Conservation (phyloP, 92 coral and sea anemone species). For the Zoanthus sansibaricus region DNA sequence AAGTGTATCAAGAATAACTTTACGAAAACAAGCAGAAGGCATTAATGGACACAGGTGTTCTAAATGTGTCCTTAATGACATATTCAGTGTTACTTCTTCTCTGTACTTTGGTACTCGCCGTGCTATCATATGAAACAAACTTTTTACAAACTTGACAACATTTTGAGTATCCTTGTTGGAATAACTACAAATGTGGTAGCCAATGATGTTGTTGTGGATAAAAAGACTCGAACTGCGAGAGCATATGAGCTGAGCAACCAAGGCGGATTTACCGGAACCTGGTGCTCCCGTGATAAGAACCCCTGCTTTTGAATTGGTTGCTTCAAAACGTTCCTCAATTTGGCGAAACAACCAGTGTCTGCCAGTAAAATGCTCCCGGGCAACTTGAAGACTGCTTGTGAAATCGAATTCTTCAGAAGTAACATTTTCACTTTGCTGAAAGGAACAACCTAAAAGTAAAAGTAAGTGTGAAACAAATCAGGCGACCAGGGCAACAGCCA, state of each 20-base stretch:
- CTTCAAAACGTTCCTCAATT: constrained; percentile 43
- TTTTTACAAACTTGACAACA: constrained; percentile 57
- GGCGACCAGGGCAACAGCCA: too few species aligned
- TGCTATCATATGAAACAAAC: constrained; percentile 48
- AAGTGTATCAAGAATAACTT: constrained; percentile 49
- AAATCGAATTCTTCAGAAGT: constrained; percentile 16
- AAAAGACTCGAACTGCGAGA: constrained; percentile 55
- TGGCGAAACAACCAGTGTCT: constrained; percentile 57
- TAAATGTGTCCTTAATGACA: neutral
- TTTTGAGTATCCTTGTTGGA: constrained; percentile 48
- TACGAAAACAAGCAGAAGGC: constrained; percentile 44
- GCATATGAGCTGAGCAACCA: constrained; percentile 53
- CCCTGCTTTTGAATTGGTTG: constrained; percentile 19
- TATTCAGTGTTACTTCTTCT: neutral
- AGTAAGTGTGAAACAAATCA: neutral
- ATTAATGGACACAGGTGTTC: constrained; percentile 26
- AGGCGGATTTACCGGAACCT: constrained; percentile 62
- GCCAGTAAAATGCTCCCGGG: constrained; percentile 44
- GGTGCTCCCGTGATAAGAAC: constrained; percentile 57
- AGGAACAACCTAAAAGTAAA: constrained; percentile 10
- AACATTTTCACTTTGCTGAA: neutral
- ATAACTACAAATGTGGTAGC: constrained; percentile 58
- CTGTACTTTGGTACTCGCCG: constrained; percentile 37
- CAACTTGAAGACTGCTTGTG: constrained; percentile 24
- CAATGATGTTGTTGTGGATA: constrained; percentile 55